Evolutionary conservation across 2,113 vertebrate species (phyloP).

Genomic region (Dolichotis patagonum): DNA sequence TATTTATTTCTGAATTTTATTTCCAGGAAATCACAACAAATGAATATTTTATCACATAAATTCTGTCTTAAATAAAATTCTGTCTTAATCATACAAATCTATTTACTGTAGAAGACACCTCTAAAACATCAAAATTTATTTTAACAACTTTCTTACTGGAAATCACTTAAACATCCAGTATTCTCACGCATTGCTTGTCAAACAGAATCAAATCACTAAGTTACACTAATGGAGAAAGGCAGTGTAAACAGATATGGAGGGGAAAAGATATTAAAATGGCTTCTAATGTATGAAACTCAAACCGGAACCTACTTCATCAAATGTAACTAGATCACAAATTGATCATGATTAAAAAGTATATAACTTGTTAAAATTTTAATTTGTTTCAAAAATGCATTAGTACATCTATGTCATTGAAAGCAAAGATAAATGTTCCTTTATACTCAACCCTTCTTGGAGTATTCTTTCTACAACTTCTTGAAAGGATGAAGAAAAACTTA

Average conservation of each 20-base stretch:
- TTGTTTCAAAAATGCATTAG: slow-evolving; percentile 24
- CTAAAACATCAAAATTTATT: slow-evolving; percentile 32
- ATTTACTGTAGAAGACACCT: background rate
- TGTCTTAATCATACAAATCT: background rate
- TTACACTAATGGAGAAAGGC: slow-evolving; percentile 37
- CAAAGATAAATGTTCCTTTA: background rate
- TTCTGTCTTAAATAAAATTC: slow-evolving; percentile 21
- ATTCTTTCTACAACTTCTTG: background rate
- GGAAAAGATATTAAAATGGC: slow-evolving; percentile 36
- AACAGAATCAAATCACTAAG: slow-evolving; percentile 49
- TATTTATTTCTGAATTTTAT: background rate
- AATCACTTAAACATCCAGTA: slow-evolving; percentile 48
- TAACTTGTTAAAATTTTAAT: slow-evolving; percentile 27
- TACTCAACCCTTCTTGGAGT: background rate
- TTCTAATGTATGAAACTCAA: background rate
- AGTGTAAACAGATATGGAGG: background rate
- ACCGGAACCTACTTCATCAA: slow-evolving; percentile 15
- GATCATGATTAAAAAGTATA: background rate
- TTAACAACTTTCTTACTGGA: slow-evolving; percentile 43
- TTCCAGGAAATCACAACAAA: background rate
- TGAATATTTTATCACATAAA: slow-evolving; percentile 22
- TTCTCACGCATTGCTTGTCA: slow-evolving; percentile 39
- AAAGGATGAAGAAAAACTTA: background rate
- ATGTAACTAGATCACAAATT: slow-evolving; percentile 49
- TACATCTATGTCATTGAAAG: background rate